Base-by-base conservation (phyloP, 2,888 invertebrate species). In the Phytoseiulus persimilis region DNA sequence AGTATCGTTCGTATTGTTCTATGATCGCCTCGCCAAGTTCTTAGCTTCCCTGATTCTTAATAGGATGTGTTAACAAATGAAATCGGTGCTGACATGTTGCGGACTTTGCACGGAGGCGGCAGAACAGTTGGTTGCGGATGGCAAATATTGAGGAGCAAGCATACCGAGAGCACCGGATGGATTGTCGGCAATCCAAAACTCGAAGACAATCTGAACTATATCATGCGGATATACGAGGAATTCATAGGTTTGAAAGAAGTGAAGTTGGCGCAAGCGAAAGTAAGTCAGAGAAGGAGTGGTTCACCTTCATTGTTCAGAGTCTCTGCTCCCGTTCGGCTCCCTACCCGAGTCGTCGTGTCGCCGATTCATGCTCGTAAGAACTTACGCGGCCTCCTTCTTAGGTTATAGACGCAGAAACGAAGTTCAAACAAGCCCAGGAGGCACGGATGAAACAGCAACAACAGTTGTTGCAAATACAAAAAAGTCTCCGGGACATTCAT, bases 181-280 rank as follows among this genome's bases (percentile, higher is more conserved):
- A n/a, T 87, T 9, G 87, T 87, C 39, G 32, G n/a, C 32, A 87
- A 87, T 87, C 87, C 87, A 9, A 33, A 45, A n/a, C 87, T 87
- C 31, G 87, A 87, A n/a, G 32, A 87, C 0, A 87, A 87, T 28
- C 32, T 87, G 28, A 87, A 32, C 18, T 87, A 87, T 33, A 32
- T 87, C 32, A 91, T 93, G 91, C 91, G 92, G 89, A 91, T 91
- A 93, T 96, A 96, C 93, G 96, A 95, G 92, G 95, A 95, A 92
- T 94, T 95, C 90, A 95, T 96, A 9, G 96, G 96, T 0, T 94
- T 96, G 89, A 95, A 95, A 91, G 96, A 96, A 93, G 96, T 96
- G 5, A 94, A 95, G 93, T 93, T 94, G 46, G 95, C 95, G 65
- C 96, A 96, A 92, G 94, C 94, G 91, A 94, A 95, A 89, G 96